Conservation (phyloP, 2,797 vertebrate species). For the Selene dorsalis region DNA sequence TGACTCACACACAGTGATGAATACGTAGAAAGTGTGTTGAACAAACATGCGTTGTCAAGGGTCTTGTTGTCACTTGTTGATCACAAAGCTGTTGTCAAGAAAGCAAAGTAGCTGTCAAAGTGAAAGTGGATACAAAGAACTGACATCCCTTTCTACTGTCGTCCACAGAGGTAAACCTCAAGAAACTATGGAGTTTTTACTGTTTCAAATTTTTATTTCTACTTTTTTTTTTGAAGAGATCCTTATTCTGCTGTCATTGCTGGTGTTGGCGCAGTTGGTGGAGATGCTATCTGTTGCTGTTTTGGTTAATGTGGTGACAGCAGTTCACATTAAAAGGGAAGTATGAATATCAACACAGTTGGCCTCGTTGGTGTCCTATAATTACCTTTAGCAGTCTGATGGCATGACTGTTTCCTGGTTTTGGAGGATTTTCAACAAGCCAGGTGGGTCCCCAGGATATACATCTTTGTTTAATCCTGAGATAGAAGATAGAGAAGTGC, state of each 20-base stretch:
- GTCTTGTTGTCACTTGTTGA: background rate
- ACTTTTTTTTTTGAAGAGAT: background rate
- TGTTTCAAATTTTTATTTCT: background rate
- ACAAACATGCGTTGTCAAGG: background rate
- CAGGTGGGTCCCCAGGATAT: constrained; percentile 85
- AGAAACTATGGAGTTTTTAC: constrained; percentile 1
- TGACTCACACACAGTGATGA: background rate
- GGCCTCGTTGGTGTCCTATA: background rate
- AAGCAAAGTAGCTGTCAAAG: constrained; percentile 25
- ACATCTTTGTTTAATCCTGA: constrained; percentile 85
- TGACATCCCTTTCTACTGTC: background rate
- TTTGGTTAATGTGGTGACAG: constrained; percentile 11
- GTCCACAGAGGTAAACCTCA: background rate
- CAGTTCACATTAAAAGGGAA: constrained; percentile 13
- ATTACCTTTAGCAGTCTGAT: constrained; percentile 90
- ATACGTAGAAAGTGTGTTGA: background rate
- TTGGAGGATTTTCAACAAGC: constrained; percentile 87
- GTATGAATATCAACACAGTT: background rate
- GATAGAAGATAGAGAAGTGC: constrained; percentile 13
- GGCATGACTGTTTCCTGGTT: constrained; percentile 86
- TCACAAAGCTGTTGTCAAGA: background rate
- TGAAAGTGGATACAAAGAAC: constrained; percentile 23
- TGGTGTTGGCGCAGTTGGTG: background rate
- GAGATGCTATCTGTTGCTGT: background rate
- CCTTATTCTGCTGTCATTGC: background rate